Evolutionary conservation across 2,797 vertebrate genomes (phyloP), one percentile per base, ranked within the genome.

Genomic region (Petrocephalus sullivani): DNA sequence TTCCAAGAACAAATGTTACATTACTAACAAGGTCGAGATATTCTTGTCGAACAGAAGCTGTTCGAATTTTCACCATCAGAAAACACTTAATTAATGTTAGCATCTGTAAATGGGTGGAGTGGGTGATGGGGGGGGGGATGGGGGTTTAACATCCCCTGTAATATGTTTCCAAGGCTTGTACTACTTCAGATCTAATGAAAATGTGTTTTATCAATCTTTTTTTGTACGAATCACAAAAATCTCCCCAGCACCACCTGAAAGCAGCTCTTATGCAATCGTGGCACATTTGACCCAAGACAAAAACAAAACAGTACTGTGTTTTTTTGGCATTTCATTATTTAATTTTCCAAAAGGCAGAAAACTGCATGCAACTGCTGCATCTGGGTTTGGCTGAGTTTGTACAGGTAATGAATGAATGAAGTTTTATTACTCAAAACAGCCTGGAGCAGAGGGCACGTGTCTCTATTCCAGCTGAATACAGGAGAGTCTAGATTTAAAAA

Each of bases 21-120:
- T 82, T 87, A 87, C 90, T 92, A 92, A 92, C 89, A 87, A 92
- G 90, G 90, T 91, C 89, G 90, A 91, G 89, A 89, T 90, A 90
- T 87, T 88, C 67, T 82, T 90, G 88, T 87, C 89, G 90, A 91
- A 92, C 87, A 89, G 87, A 89, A 83, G 64, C 64, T 85, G 88
- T 88, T 54, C 83, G 54, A 54, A 86, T 90, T 87, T 54, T 53
- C 21, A 21, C 23, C 84, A 71, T 88, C 49, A 71, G 28, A 56
- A 88, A 56, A 85, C 60, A 88, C 88, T 67, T 56, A 67, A 85
- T 86, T 86, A 78, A 88, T 33, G 10, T 75, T 81, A 37, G 84
- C 33, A 19, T 60, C 53, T 75, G 83, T 46, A 88, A 88, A 86
- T 64, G 49, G 49, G 54, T 46, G 83, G 58, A 23, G 86, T 23